A percentile compares a stretch with the other conserved stretches of the same genome.
Evolutionary conservation across 2,797 vertebrate species (phyloP).

Genomic region (Alectoris magna): DNA sequence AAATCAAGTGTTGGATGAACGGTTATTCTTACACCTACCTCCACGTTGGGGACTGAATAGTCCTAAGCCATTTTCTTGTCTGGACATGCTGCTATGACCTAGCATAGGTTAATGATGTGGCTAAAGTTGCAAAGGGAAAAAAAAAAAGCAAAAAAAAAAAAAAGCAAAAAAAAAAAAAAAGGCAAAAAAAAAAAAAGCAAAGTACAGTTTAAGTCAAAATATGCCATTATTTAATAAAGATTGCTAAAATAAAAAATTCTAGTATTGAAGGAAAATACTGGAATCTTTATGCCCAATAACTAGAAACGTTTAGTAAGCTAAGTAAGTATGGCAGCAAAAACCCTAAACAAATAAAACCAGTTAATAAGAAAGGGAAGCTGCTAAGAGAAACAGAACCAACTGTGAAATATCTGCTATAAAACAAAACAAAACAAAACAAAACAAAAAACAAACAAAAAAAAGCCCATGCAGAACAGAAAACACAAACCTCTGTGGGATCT

Average conservation of each 20-base stretch:
- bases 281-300: background rate
- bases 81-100: background rate
- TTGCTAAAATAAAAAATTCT: background rate
- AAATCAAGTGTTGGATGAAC: background rate
- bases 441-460: too few species aligned
- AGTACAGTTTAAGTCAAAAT: background rate
- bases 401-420: background rate
- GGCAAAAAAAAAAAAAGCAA: background rate
- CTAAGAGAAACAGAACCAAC: background rate
- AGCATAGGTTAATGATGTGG: background rate
- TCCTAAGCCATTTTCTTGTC: background rate
- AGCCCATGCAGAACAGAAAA: background rate
- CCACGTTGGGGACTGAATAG: fast-evolving
- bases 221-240: background rate
- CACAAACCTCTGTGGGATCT: background rate
- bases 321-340: background rate
- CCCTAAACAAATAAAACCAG: background rate
- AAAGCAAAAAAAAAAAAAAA: background rate
- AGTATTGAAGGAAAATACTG: background rate
- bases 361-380: background rate
- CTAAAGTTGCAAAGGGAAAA: background rate
- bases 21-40: background rate
- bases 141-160: background rate
- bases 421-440: background rate
- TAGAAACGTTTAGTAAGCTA: background rate